phyloP scores from a whole-genome alignment of 2,113 vertebrate genomes.

The Gopherus evgoodei region DNA sequence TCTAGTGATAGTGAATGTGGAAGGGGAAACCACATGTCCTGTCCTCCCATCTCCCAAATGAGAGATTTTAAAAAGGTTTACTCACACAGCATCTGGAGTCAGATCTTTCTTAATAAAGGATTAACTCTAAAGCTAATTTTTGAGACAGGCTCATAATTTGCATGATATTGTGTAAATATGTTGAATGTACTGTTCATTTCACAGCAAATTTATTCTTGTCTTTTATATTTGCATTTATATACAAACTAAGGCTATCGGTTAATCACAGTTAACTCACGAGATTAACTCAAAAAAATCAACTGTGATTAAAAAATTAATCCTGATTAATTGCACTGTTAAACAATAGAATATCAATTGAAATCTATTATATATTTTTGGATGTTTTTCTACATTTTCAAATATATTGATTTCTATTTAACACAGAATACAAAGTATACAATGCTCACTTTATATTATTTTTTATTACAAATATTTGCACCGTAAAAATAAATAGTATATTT shows the following conservation, averaged over 20 bases:
- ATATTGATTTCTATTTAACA: no score
- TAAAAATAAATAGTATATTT: no score
- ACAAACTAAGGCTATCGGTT: not conserved
- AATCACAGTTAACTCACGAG: no score
- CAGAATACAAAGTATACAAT: no score
- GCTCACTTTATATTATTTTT: no score
- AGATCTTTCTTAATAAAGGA: not conserved
- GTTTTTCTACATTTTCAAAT: no score
- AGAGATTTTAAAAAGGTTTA: not conserved
- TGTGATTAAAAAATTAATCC: no score
- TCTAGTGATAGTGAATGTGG: not conserved
- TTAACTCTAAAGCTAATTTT: not conserved
- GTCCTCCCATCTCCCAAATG: not conserved
- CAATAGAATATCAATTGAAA: no score
- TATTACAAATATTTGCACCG: no score
- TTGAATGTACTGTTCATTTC: not conserved
- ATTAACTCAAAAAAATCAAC: no score
- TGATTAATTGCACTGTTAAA: no score
- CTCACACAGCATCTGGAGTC: not conserved
- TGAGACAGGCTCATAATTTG: not conserved
- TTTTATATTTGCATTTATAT: not conserved
- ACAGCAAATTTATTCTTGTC: not conserved
- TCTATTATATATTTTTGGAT: no score
- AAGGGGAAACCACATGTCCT: not conserved
- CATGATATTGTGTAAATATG: not conserved